A percentile compares a stretch with the other conserved stretches of the same genome.
Conservation (phyloP, 1,140 invertebrate genomes). For the Phenacoccus solenopsis region DNA sequence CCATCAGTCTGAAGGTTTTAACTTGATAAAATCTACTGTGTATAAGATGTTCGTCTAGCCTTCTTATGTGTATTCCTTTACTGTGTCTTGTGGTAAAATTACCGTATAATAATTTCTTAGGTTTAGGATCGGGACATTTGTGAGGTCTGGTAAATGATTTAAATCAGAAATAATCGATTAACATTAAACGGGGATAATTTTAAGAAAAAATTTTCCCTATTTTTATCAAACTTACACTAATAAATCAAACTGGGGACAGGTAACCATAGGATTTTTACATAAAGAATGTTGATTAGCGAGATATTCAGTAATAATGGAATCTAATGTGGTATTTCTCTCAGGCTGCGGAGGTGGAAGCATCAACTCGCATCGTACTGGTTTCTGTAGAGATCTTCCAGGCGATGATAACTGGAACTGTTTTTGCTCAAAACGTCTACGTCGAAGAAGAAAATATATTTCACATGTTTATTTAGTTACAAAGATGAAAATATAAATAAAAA, state of each 20-base stretch:
- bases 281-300: slow-evolving; percentile 89
- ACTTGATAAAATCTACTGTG: slow-evolving; percentile 83
- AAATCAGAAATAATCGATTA: slow-evolving; percentile 18
- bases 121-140: slow-evolving; percentile 79
- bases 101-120: slow-evolving; percentile 50
- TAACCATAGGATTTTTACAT: slow-evolving; percentile 83
- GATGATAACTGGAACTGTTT: not conserved
- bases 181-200: too few relatives aligned
- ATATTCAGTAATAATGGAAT: slow-evolving; percentile 91
- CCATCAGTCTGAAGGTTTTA: slow-evolving; percentile 58
- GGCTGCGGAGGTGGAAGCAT: slow-evolving; percentile 29
- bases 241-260: slow-evolving; percentile 79
- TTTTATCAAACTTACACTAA: slow-evolving; percentile 47
- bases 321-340: slow-evolving; percentile 51
- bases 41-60: slow-evolving; percentile 64
- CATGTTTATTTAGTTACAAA: too few relatives aligned
- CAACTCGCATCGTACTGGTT: not conserved
- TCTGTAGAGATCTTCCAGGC: not conserved
- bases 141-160: slow-evolving; percentile 52
- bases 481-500: too few relatives aligned
- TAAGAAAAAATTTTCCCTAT: not conserved
- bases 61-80: slow-evolving; percentile 40
- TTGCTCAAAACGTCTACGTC: not conserved
- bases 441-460: not conserved
- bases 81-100: slow-evolving; percentile 54